phyloP scores from a whole-genome alignment of 2,113 vertebrate species.

The Myanophis thanlyinensis region DNA sequence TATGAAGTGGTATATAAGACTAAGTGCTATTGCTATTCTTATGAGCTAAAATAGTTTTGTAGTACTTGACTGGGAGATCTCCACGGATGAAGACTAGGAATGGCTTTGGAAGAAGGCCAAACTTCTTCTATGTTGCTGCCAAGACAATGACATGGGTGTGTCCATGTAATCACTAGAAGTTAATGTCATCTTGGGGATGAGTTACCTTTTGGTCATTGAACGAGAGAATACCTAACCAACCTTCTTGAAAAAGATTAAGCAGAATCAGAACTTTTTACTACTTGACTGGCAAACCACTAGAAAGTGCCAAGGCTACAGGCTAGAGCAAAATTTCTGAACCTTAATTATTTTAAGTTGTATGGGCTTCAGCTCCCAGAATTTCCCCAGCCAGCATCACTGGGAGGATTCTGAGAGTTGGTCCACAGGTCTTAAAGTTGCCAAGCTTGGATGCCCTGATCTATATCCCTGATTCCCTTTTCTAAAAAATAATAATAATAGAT shows the following conservation, averaged over 20 bases:
- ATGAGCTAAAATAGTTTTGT: background rate
- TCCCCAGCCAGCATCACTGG: background rate
- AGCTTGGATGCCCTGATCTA: background rate
- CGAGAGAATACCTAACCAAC: background rate
- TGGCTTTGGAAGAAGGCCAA: background rate
- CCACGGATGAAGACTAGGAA: background rate
- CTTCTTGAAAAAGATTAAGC: background rate
- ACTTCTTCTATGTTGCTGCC: background rate
- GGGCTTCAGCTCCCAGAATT: background rate
- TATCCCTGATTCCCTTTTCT: background rate
- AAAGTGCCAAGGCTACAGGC: background rate
- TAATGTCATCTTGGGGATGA: background rate
- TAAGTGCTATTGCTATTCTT: background rate
- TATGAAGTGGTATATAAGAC: no score
- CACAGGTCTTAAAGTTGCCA: background rate
- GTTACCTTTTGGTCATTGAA: background rate
- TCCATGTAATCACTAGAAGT: background rate
- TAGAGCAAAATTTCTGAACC: background rate
- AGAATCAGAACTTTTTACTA: background rate
- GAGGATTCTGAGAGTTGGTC: background rate
- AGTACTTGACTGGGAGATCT: background rate
- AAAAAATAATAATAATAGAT: background rate
- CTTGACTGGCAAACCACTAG: background rate
- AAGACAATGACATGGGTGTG: background rate
- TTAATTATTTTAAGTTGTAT: background rate